A percentile compares a stretch with the other conserved stretches of the same genome.
Conservation (phyloP, 2,113 vertebrate species). For the Cheilinus undulatus region DNA sequence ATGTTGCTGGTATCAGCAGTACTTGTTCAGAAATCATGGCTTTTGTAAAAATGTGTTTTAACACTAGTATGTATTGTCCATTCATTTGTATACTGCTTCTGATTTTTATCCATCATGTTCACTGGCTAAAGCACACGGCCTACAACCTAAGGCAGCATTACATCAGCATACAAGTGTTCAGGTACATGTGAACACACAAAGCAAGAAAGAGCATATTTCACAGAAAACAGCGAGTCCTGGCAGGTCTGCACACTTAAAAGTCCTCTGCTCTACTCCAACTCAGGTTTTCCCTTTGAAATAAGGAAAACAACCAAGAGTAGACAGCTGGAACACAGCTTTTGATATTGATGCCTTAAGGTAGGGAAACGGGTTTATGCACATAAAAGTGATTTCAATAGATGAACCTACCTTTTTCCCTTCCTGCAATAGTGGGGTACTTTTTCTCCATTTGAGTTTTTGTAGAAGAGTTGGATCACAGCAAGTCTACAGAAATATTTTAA, state of each 20-base stretch:
- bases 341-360: background rate
- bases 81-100: background rate
- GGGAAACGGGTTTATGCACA: background rate
- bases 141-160: slow-evolving; percentile 34
- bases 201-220: slow-evolving; percentile 45
- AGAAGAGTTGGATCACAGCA: background rate
- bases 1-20: too few species aligned
- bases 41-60: background rate
- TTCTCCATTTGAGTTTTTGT: slow-evolving; percentile 68
- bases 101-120: background rate
- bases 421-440: slow-evolving; percentile 76
- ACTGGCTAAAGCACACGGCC: background rate
- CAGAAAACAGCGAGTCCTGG: slow-evolving; percentile 40
- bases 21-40: background rate
- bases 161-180: slow-evolving; percentile 53
- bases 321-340: background rate
- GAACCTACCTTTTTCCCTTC: slow-evolving; percentile 78
- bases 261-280: slow-evolving; percentile 5
- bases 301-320: background rate
- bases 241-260: slow-evolving; percentile 41
- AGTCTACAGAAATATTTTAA: slow-evolving; percentile 6
- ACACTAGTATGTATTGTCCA: background rate
- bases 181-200: slow-evolving; percentile 16
- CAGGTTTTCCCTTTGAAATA: background rate
- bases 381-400: background rate